phyloP scores from a whole-genome alignment of 2,888 invertebrate species.

The Dascillus cervinus region DNA sequence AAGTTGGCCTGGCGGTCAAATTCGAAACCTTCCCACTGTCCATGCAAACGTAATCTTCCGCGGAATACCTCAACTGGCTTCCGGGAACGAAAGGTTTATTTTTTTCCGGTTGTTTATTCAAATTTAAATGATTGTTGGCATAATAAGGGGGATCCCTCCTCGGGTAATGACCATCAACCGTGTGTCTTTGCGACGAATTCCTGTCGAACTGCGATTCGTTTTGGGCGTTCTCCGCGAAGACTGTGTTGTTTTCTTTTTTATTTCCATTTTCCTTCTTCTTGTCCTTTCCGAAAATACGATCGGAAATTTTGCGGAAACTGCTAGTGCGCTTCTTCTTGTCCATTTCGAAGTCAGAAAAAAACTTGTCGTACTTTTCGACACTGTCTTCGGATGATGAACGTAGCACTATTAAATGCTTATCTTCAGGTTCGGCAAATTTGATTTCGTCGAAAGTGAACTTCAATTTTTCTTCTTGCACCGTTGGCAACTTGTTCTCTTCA shows the following conservation, averaged over 20 bases:
- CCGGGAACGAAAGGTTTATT: neutral
- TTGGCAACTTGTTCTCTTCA: no score
- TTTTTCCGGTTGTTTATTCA: neutral
- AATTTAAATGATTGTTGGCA: neutral
- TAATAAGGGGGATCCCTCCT: neutral
- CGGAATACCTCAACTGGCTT: neutral
- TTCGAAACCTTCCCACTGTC: slow-evolving; percentile 20
- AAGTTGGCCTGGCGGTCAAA: slow-evolving; percentile 18
- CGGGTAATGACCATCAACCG: slow-evolving; percentile 13
- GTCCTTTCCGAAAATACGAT: slow-evolving; percentile 32
- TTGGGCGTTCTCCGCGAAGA: slow-evolving; percentile 28
- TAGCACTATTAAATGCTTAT: slow-evolving; percentile 18
- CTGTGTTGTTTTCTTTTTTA: slow-evolving; percentile 27
- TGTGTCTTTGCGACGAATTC: slow-evolving; percentile 28
- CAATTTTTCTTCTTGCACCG: no score
- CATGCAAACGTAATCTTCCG: slow-evolving; percentile 30
- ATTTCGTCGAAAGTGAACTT: slow-evolving; percentile 10
- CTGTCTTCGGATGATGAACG: slow-evolving; percentile 33
- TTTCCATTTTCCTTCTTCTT: slow-evolving; percentile 36
- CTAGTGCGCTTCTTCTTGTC: slow-evolving; percentile 36
- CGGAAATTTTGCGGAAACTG: slow-evolving; percentile 33
- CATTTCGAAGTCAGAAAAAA: slow-evolving; percentile 33
- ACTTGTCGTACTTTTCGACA: slow-evolving; percentile 29
- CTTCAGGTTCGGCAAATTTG: slow-evolving; percentile 21
- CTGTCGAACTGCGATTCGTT: slow-evolving; percentile 36